These are phyloP conservation scores for Pangasianodon hypophthalmus DNA, from an alignment of 2,113 vertebrate species.

Conservation along the genomic window DNA sequence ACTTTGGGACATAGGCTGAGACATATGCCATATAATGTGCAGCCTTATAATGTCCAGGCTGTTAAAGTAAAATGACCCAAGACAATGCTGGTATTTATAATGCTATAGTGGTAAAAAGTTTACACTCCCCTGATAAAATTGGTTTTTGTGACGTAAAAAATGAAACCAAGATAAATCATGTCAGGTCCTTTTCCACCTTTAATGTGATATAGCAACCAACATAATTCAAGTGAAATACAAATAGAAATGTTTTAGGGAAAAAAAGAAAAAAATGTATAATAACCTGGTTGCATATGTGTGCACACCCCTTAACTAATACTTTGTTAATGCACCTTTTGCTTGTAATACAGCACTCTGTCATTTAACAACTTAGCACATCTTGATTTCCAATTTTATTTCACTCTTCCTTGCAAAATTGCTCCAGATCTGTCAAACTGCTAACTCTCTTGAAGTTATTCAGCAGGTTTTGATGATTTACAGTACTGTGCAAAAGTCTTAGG, in stretches of 20 bases:
- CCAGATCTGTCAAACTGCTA: not conserved
- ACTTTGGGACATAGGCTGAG: conserved; percentile 35
- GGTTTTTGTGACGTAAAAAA: not conserved
- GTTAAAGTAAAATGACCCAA: not conserved
- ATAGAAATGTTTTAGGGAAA: not conserved
- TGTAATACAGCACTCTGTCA: not conserved
- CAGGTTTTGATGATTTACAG: not conserved
- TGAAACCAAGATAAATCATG: not conserved
- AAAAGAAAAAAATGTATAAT: not conserved
- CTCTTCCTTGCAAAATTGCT: not conserved
- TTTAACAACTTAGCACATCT: not conserved
- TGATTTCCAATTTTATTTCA: not conserved
- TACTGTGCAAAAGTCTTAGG: too few species aligned
- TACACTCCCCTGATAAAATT: not conserved
- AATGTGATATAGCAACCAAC: not conserved
- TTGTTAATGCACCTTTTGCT: not conserved
- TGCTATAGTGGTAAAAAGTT: not conserved
- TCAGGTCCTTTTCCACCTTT: not conserved
- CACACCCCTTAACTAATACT: not conserved
- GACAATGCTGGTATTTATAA: not conserved
- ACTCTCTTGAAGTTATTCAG: too few species aligned
- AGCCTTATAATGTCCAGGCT: too few species aligned
- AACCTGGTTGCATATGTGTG: not conserved
- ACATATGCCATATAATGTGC: conserved; percentile 35
- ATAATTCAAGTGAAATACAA: not conserved